phyloP scores from a whole-genome alignment of 2,113 vertebrate species.

The Mus spicilegus region DNA sequence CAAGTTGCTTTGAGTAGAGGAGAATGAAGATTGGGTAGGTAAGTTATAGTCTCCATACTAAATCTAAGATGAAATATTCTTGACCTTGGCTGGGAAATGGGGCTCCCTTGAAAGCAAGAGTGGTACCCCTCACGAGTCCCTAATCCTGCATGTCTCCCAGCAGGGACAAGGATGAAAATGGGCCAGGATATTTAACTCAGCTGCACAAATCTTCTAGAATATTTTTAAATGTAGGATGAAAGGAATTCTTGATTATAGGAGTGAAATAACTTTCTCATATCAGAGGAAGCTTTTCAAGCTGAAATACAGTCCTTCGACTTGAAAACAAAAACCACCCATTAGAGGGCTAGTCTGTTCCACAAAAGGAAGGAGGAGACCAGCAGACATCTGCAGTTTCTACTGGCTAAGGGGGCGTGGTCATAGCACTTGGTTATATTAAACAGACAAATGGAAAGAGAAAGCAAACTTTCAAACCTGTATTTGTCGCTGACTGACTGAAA shows the following conservation, averaged over 20 bases:
- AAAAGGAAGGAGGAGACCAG: slow-evolving; percentile 55
- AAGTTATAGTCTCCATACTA: slow-evolving; percentile 11
- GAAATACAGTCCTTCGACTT: slow-evolving; percentile 60
- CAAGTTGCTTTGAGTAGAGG: slow-evolving; percentile 25
- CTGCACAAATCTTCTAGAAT: slow-evolving; percentile 40
- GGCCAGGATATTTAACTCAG: slow-evolving; percentile 22
- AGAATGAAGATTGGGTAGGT: slow-evolving; percentile 9
- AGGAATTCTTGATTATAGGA: slow-evolving; percentile 64
- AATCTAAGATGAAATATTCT: slow-evolving; percentile 11
- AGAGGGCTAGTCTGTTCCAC: slow-evolving; percentile 45
- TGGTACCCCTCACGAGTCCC: background rate
- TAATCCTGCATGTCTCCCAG: background rate
- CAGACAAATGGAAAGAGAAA: slow-evolving; percentile 26
- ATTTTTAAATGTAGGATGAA: slow-evolving; percentile 69
- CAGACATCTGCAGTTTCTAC: slow-evolving; percentile 56
- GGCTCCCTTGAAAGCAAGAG: background rate
- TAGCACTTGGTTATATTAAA: slow-evolving; percentile 56
- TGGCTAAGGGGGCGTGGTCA: background rate
- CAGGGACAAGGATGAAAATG: background rate
- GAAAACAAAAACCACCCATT: slow-evolving; percentile 67
- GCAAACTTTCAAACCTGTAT: background rate
- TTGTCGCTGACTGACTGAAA: background rate
- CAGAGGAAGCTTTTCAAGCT: slow-evolving; percentile 48
- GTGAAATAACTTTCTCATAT: slow-evolving; percentile 63
- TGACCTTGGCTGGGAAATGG: background rate